These are phyloP conservation scores for Ectropis grisescens DNA, from an alignment of 1,140 invertebrate species.

Conservation along the genomic window DNA sequence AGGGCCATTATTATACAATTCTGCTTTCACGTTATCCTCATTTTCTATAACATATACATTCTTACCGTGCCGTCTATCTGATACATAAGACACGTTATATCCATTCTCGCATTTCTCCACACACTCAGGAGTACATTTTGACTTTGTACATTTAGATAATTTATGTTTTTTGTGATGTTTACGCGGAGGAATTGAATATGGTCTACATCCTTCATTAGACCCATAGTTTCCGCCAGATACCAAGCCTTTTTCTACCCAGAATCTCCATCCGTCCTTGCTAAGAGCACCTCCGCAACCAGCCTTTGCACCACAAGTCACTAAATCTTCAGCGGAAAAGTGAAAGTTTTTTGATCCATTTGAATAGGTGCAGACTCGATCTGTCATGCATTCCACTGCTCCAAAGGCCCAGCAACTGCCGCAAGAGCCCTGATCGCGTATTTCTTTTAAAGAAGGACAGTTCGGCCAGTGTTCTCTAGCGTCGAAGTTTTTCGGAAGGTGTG, in stretches of 20 bases:
- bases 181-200: slow-evolving; percentile 85
- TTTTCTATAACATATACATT: slow-evolving; percentile 77
- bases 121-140: slow-evolving; percentile 76
- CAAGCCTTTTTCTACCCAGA: slow-evolving; percentile 79
- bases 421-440: slow-evolving; percentile 79
- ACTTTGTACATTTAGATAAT: too few species aligned
- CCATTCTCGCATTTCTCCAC: slow-evolving; percentile 70
- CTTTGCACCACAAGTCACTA: slow-evolving; percentile 79
- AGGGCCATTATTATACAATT: slow-evolving; percentile 88
- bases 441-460: slow-evolving; percentile 80
- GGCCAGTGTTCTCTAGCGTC: slow-evolving; percentile 84
- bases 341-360: slow-evolving; percentile 77
- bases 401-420: slow-evolving; percentile 84
- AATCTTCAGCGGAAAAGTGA: slow-evolving; percentile 85
- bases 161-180: slow-evolving; percentile 90
- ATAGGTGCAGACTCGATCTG: slow-evolving; percentile 87
- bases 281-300: slow-evolving; percentile 85
- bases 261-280: slow-evolving; percentile 78
- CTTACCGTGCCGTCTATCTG: slow-evolving; percentile 82
- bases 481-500: slow-evolving; percentile 77
- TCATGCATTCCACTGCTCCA: slow-evolving; percentile 91
- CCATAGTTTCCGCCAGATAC: slow-evolving; percentile 86
- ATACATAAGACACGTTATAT: slow-evolving; percentile 77
- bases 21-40: slow-evolving; percentile 79
- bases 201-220: slow-evolving; percentile 80